Evolutionary conservation across 1,140 invertebrate genomes (phyloP).

Genomic region (Scaptomyza pallida): DNA sequence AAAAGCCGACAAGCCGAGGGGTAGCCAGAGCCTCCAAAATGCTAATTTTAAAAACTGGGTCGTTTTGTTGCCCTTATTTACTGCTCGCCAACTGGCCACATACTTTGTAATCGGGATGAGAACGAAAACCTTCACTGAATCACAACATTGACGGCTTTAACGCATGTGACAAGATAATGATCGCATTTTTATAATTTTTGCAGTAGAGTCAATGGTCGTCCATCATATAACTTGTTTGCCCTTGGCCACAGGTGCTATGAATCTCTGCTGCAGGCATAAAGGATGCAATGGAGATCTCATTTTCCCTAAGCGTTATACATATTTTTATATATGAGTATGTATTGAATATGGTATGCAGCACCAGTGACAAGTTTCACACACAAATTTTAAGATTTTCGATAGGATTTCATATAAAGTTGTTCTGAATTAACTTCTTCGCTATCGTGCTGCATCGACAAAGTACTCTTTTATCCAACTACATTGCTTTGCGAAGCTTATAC

Average conservation of each 20-base stretch:
- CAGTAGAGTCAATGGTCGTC: no score
- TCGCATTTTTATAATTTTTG: no score
- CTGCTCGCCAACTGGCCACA: constrained; percentile 8
- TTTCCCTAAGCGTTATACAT: no score
- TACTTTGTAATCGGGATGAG: constrained; percentile 1
- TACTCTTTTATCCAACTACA: neutral
- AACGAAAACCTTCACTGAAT: constrained; percentile 25
- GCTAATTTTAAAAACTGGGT: constrained; percentile 29
- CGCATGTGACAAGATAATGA: constrained; percentile 40
- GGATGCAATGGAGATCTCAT: no score
- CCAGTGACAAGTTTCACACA: neutral
- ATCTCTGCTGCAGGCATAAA: neutral
- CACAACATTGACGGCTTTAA: constrained; percentile 51
- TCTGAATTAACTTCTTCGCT: neutral
- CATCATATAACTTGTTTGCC: no score
- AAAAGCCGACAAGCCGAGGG: constrained; percentile 67
- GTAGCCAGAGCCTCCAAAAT: constrained; percentile 45
- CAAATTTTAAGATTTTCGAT: neutral
- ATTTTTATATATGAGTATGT: neutral
- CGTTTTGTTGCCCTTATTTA: constrained; percentile 5
- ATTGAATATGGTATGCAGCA: neutral
- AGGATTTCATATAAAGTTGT: neutral
- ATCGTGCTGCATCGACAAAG: constrained; percentile 4
- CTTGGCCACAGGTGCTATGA: no score
- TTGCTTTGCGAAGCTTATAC: no score